These are phyloP conservation scores for Cecropterus lyciades DNA, from an alignment of 1,140 invertebrate species.

Conservation along the genomic window DNA sequence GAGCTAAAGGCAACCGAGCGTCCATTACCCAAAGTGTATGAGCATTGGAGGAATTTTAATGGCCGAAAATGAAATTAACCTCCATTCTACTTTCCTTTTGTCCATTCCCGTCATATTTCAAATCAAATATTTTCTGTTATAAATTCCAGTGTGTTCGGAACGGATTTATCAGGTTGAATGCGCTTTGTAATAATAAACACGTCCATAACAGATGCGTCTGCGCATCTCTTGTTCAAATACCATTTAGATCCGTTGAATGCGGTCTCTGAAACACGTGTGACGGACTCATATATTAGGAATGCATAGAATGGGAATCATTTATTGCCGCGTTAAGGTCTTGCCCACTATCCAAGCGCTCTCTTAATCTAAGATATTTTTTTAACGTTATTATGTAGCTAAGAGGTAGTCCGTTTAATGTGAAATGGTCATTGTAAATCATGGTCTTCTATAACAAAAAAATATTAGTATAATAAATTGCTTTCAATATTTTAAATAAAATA, in stretches of 20 bases:
- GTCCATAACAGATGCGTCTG: conserved; percentile 36
- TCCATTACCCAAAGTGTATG: conserved; percentile 31
- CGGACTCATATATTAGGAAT: conserved; percentile 7
- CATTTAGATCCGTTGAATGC: conserved; percentile 48
- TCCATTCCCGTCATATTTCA: conserved; percentile 31
- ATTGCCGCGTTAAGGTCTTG: background rate
- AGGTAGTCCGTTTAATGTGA: no score
- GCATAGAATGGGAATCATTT: conserved; percentile 4
- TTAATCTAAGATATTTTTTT: background rate
- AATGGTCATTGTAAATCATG: no score
- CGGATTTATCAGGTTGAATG: conserved; percentile 44
- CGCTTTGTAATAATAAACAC: conserved; percentile 45
- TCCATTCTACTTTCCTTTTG: conserved; percentile 27
- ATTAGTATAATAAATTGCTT: no score
- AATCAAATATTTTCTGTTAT: conserved; percentile 41
- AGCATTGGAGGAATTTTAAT: conserved; percentile 34
- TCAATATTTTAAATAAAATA: no score
- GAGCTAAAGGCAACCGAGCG: conserved; percentile 10
- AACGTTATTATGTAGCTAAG: no score
- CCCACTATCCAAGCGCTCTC: background rate
- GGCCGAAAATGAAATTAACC: conserved; percentile 31
- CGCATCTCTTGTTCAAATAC: conserved; percentile 54
- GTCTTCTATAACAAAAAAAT: no score
- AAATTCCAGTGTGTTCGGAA: conserved; percentile 37
- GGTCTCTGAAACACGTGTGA: conserved; percentile 50